Percentiles rank a stretch among this genome's conserved stretches.
phyloP scores from a whole-genome alignment of 1,140 invertebrate species.

The Solenopsis fugax region DNA sequence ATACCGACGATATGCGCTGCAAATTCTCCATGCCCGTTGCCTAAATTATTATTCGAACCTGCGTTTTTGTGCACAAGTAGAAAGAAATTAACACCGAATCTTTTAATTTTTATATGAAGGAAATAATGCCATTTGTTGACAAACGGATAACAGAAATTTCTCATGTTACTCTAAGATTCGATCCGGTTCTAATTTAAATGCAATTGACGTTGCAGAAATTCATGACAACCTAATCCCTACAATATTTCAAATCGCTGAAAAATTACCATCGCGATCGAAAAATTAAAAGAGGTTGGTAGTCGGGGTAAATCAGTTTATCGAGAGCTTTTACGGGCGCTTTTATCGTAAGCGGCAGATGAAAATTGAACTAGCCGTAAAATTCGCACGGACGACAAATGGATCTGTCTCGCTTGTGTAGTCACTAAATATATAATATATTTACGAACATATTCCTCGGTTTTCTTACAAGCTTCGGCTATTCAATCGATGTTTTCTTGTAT shows the following conservation, averaged over 20 bases:
- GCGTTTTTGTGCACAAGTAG: background rate
- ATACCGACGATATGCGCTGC: slow-evolving; percentile 1
- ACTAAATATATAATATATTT: slow-evolving; percentile 10
- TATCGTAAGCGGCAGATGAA: slow-evolving; percentile 68
- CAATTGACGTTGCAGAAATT: slow-evolving; percentile 21
- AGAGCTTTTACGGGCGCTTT: slow-evolving; percentile 66
- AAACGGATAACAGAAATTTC: slow-evolving; percentile 26
- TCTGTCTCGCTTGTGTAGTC: slow-evolving; percentile 18
- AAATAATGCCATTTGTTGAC: background rate
- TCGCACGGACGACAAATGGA: slow-evolving; percentile 60
- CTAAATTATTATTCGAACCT: background rate
- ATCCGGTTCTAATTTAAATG: slow-evolving; percentile 36
- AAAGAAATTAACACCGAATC: slow-evolving; percentile 6
- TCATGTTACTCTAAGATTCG: slow-evolving; percentile 8
- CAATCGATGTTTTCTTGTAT: background rate
- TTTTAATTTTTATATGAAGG: background rate
- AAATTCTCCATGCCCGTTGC: background rate
- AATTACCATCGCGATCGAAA: slow-evolving; percentile 53
- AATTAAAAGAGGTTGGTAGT: slow-evolving; percentile 57
- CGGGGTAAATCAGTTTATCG: slow-evolving; percentile 64
- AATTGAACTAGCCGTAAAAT: slow-evolving; percentile 66
- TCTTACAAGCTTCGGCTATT: background rate
- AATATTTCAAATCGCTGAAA: slow-evolving; percentile 58
- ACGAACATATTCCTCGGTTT: background rate
- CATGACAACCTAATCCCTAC: background rate